These are phyloP conservation scores for Ptilonorhynchus violaceus DNA, from an alignment of 2,113 vertebrate genomes.

Conservation along the genomic window DNA sequence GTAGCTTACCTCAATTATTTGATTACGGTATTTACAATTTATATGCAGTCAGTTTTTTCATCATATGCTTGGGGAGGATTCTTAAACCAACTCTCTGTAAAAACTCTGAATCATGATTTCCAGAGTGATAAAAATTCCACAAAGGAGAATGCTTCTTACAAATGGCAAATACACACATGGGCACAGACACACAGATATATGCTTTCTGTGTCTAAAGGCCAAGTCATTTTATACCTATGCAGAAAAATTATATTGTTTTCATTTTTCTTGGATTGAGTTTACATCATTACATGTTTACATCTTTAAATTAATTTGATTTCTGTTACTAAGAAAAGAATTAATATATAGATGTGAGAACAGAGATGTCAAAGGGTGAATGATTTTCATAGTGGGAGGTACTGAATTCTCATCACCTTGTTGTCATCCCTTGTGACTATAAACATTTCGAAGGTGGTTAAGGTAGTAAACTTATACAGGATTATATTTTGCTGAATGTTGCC, in stretches of 20 bases:
- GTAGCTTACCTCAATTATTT: background rate
- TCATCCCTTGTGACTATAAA: background rate
- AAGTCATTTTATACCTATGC: accelerated
- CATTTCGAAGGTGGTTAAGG: background rate
- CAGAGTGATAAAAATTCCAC: background rate
- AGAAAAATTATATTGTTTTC: background rate
- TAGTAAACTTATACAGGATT: background rate
- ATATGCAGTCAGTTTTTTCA: background rate
- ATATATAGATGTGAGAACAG: background rate
- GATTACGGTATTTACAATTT: background rate
- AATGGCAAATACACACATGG: background rate
- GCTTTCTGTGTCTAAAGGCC: background rate
- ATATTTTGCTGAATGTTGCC: background rate
- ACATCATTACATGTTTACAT: too few relatives aligned
- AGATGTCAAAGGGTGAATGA: background rate
- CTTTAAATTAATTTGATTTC: background rate
- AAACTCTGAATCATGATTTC: background rate
- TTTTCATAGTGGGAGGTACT: background rate
- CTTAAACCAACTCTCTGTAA: background rate
- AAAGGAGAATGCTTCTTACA: background rate
- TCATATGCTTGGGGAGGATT: background rate
- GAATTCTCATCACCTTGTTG: background rate
- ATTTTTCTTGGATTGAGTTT: background rate
- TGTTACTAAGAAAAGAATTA: background rate
- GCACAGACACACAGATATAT: accelerated